Percentiles rank a stretch among this genome's conserved stretches.
These are phyloP conservation scores for Zaprionus camerounensis DNA, from an alignment of 1,140 invertebrate species.

Conservation along the genomic window DNA sequence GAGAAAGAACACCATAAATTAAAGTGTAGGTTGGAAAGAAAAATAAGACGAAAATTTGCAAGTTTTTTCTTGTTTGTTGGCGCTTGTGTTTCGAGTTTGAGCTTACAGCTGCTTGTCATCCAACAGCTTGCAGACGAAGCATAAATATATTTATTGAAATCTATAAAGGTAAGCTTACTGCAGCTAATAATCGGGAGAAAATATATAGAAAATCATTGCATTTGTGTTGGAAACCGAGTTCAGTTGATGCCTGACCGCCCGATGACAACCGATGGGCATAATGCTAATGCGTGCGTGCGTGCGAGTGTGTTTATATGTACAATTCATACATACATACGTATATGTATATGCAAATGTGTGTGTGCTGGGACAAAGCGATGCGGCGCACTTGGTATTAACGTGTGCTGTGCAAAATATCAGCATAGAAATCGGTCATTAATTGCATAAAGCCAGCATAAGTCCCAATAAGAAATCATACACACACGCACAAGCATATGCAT, in stretches of 20 bases:
- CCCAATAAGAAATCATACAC: conserved; percentile 5
- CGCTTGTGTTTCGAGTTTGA: conserved; percentile 36
- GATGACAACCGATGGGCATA: conserved; percentile 25
- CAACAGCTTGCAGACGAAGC: conserved; percentile 22
- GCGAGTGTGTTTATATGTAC: conserved; percentile 28
- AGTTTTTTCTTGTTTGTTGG: conserved; percentile 36
- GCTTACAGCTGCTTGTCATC: conserved; percentile 38
- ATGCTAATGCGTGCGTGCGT: conserved; percentile 52
- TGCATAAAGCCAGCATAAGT: conserved; percentile 24
- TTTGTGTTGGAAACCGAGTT: conserved; percentile 26
- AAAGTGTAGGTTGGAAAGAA: conserved; percentile 56
- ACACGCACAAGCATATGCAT: conserved; percentile 1
- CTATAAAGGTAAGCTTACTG: conserved; percentile 25
- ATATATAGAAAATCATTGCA: conserved; percentile 26
- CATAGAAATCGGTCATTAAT: conserved; percentile 21
- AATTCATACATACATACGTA: neutral
- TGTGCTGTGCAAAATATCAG: conserved; percentile 13
- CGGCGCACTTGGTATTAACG: conserved; percentile 42
- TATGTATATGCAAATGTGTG: conserved; percentile 11
- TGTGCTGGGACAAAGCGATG: conserved; percentile 35
- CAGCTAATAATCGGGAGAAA: neutral
- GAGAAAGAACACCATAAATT: conserved; percentile 45
- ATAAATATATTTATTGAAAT: conserved; percentile 13
- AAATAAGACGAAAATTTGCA: conserved; percentile 42
- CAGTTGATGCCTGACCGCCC: neutral